Conservation (phyloP, 1,140 invertebrate species). For the Cotesia typhae region DNA sequence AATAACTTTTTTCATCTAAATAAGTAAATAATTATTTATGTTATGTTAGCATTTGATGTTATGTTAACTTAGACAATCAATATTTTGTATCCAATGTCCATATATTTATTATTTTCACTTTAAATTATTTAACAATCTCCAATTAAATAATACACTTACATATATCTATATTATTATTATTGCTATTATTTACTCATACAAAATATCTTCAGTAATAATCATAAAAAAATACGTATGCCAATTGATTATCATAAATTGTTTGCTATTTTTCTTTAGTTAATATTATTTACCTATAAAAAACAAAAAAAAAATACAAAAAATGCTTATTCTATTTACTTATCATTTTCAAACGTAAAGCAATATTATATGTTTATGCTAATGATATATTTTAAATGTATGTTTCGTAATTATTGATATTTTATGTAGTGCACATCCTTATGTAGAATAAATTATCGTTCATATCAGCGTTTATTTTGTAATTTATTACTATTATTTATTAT, state of each 20-base stretch:
- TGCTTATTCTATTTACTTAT: slow-evolving; percentile 11
- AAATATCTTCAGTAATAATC: not conserved
- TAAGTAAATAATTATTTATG: not conserved
- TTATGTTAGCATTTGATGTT: not conserved
- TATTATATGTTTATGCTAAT: slow-evolving; percentile 5
- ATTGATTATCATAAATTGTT: slow-evolving; percentile 5
- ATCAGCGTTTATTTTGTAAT: slow-evolving; percentile 41
- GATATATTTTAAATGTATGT: slow-evolving; percentile 37
- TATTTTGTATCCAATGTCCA: slow-evolving; percentile 1
- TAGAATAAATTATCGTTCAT: slow-evolving; percentile 67
- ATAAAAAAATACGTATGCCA: slow-evolving; percentile 12
- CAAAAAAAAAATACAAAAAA: no score
- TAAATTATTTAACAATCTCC: slow-evolving; percentile 17
- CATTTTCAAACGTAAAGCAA: slow-evolving; percentile 10
- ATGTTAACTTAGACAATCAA: not conserved
- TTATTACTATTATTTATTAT: slow-evolving; percentile 40
- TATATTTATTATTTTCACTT: slow-evolving; percentile 7
- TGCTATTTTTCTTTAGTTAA: no score
- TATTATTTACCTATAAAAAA: no score
- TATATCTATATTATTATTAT: not conserved
- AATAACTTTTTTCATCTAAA: slow-evolving; percentile 8
- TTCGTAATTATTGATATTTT: slow-evolving; percentile 62
- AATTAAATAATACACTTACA: not conserved
- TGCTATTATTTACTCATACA: not conserved
- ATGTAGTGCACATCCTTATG: slow-evolving; percentile 61